A percentile compares a stretch with the other conserved stretches of the same genome.
These are phyloP conservation scores for Drosophila bocki DNA, from an alignment of 1,140 invertebrate genomes.

Conservation along the genomic window DNA sequence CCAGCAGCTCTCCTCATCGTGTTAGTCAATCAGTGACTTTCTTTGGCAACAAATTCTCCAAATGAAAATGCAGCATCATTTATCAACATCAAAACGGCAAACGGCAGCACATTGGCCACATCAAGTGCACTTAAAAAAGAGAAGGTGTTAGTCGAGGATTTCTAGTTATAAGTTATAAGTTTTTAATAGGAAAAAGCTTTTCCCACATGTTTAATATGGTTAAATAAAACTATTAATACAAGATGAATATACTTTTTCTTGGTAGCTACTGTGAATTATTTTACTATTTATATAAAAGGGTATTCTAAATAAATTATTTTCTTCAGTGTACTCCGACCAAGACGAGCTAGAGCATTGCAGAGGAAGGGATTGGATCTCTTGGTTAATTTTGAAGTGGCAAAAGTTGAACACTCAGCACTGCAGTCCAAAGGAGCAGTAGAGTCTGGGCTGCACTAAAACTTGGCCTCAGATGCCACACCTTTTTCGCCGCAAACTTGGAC, in stretches of 20 bases:
- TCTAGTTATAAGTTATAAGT: too few species aligned
- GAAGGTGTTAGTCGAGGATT: too few species aligned
- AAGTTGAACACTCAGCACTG: conserved; percentile 45
- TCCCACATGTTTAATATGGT: too few species aligned
- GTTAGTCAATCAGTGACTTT: conserved; percentile 81
- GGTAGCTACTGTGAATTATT: too few species aligned
- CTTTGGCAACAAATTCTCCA: conserved; percentile 79
- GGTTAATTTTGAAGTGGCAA: conserved; percentile 51
- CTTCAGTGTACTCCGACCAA: not conserved
- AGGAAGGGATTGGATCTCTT: conserved; percentile 2
- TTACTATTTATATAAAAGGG: too few species aligned
- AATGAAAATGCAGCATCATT: conserved; percentile 83
- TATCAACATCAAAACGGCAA: conserved; percentile 79
- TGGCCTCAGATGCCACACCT: conserved; percentile 53
- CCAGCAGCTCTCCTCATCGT: conserved; percentile 46
- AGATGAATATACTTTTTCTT: too few species aligned
- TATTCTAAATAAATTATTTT: not conserved
- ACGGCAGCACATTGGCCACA: conserved; percentile 72
- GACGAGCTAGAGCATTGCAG: conserved; percentile 2
- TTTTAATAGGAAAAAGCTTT: too few species aligned
- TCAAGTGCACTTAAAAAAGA: conserved; percentile 30
- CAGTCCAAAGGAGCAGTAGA: conserved; percentile 24
- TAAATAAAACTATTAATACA: too few species aligned
- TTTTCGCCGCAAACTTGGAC: conserved; percentile 57
- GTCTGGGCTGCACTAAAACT: conserved; percentile 21